These are phyloP conservation scores for Dreissena rostriformis DNA, from an alignment of 1,140 invertebrate species.

Conservation along the genomic window DNA sequence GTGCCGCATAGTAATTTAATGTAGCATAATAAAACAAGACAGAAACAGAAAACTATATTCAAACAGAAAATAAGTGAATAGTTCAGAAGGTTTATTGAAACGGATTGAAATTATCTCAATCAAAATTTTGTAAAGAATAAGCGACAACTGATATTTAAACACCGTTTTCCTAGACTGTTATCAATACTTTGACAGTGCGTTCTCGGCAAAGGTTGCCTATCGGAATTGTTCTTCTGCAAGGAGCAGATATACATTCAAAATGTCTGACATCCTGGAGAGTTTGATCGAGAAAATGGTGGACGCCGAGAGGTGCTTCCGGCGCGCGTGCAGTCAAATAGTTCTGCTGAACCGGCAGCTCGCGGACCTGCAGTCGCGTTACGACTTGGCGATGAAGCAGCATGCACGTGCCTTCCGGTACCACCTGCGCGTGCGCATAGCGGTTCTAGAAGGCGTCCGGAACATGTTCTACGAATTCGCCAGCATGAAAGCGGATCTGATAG, in stretches of 20 bases:
- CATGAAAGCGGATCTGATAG: constrained; percentile 70
- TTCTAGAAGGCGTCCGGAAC: constrained; percentile 72
- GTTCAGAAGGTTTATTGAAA: too few species aligned
- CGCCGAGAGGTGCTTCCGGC: constrained; percentile 65
- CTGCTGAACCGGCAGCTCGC: constrained; percentile 68
- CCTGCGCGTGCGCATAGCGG: constrained; percentile 72
- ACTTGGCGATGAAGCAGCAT: constrained; percentile 66
- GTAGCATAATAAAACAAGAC: too few species aligned
- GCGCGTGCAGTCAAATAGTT: constrained; percentile 71
- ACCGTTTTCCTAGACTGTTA: too few species aligned
- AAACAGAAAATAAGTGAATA: too few species aligned
- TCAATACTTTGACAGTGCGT: too few species aligned
- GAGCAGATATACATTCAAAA: not conserved
- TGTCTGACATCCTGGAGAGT: constrained; percentile 7
- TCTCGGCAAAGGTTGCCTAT: too few species aligned
- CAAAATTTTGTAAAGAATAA: too few species aligned
- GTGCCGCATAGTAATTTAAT: too few species aligned
- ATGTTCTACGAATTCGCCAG: constrained; percentile 75
- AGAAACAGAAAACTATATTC: too few species aligned
- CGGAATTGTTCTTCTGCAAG: too few species aligned
- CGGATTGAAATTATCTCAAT: too few species aligned
- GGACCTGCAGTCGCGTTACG: constrained; percentile 69
- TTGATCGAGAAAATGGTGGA: constrained; percentile 51
- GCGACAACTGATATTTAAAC: too few species aligned
- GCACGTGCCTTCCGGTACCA: constrained; percentile 71